phyloP scores from a whole-genome alignment of 1,140 invertebrate species.

The Drosophila grimshawi region DNA sequence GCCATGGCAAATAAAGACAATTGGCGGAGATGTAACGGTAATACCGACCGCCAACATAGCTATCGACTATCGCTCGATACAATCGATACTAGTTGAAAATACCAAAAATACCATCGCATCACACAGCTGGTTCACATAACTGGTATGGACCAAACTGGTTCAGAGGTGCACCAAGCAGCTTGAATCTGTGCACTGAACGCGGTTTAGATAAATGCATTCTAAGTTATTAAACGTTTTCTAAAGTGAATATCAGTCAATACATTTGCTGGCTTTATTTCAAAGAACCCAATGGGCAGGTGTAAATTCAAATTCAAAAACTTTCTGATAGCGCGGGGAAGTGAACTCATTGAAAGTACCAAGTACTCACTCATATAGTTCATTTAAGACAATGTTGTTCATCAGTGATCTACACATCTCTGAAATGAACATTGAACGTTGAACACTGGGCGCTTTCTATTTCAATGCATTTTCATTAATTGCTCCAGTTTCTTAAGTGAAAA shows the following conservation, averaged over 20 bases:
- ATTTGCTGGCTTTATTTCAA: too few species aligned
- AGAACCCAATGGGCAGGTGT: not conserved
- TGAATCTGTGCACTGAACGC: too few species aligned
- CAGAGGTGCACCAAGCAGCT: not conserved
- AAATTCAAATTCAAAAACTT: not conserved
- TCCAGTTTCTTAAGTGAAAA: constrained; percentile 67
- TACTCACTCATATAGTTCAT: too few species aligned
- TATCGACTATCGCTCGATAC: not conserved
- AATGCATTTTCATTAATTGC: constrained; percentile 66
- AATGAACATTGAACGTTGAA: not conserved
- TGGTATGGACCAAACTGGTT: not conserved
- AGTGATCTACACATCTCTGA: too few species aligned
- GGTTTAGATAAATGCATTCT: too few species aligned
- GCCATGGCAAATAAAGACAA: constrained; percentile 17
- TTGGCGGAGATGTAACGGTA: constrained; percentile 16
- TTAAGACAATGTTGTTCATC: too few species aligned
- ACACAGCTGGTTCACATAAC: not conserved
- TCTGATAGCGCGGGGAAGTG: not conserved
- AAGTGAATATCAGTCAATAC: too few species aligned
- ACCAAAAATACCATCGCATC: not conserved
- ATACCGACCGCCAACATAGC: not conserved
- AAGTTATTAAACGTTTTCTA: too few species aligned
- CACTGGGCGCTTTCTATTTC: constrained; percentile 67
- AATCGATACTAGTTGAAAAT: not conserved
- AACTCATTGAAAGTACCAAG: not conserved